phyloP scores from a whole-genome alignment of 37 sponge, comb jelly and placozoan genomes.

The Aplysina aerophoba region DNA sequence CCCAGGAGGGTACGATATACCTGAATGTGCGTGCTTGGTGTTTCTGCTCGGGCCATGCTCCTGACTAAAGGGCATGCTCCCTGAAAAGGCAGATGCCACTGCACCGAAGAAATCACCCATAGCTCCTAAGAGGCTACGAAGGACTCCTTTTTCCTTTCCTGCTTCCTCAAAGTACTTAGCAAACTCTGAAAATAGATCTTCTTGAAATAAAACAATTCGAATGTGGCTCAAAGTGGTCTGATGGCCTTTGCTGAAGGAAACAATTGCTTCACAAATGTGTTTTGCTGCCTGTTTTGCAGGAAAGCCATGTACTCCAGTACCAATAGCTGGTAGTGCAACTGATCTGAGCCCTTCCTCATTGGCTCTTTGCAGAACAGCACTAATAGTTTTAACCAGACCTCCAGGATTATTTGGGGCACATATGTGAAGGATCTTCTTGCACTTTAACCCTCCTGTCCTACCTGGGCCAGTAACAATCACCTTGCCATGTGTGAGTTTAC shows the following conservation, averaged over 20 bases:
- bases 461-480: slow-evolving; percentile 41
- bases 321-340: slow-evolving; percentile 67
- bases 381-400: slow-evolving; percentile 20
- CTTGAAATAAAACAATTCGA: neutral
- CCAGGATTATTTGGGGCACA: neutral
- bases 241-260: neutral
- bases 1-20: too few relatives aligned
- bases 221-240: neutral
- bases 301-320: slow-evolving; percentile 43
- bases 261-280: slow-evolving; percentile 45
- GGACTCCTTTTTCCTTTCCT: neutral
- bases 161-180: neutral
- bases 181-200: neutral
- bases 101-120: too few relatives aligned
- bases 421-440: slow-evolving; percentile 56
- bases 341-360: slow-evolving; percentile 29
- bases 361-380: slow-evolving; percentile 40
- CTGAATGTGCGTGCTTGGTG: too few relatives aligned
- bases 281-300: slow-evolving; percentile 43
- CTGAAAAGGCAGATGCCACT: too few relatives aligned
- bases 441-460: slow-evolving; percentile 52
- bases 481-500: slow-evolving; percentile 32
- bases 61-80: too few relatives aligned
- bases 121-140: too few relatives aligned
- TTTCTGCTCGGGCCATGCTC: too few relatives aligned